A percentile compares a stretch with the other conserved stretches of the same genome.
These are phyloP conservation scores for Cynocephalus volans DNA, from an alignment of 2,113 vertebrate species.

Conservation along the genomic window DNA sequence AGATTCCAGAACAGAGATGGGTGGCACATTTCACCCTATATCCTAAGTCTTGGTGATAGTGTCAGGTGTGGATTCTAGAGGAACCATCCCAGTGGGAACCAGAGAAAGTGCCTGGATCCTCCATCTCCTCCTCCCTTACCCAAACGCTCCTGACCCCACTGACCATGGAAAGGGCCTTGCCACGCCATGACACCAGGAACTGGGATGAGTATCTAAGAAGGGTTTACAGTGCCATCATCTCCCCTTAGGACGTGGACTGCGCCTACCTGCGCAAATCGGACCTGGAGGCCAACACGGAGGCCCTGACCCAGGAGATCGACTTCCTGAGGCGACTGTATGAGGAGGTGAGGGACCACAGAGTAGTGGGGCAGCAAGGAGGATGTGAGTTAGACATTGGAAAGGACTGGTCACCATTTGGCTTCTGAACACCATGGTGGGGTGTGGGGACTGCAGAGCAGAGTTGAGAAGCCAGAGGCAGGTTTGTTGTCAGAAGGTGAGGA, in stretches of 20 bases:
- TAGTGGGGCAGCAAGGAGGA: neutral
- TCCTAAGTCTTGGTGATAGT: neutral
- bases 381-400: neutral
- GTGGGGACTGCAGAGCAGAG: neutral
- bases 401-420: neutral
- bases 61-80: neutral
- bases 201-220: neutral
- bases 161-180: neutral
- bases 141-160: neutral
- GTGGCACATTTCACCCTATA: neutral
- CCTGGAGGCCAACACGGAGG: conserved; percentile 92
- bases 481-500: neutral
- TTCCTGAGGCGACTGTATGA: conserved; percentile 94
- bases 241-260: conserved; percentile 92
- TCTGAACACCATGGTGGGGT: neutral
- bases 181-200: neutral
- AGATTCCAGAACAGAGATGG: neutral
- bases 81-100: neutral
- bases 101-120: neutral
- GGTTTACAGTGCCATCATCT: neutral
- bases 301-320: conserved; percentile 94
- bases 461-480: neutral
- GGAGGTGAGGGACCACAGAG: conserved; percentile 87
- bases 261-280: conserved; percentile 94
- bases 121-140: neutral